A percentile compares a stretch with the other conserved stretches of the same genome.
Conservation (phyloP, 2,113 vertebrate genomes). For the Daboia siamensis region DNA sequence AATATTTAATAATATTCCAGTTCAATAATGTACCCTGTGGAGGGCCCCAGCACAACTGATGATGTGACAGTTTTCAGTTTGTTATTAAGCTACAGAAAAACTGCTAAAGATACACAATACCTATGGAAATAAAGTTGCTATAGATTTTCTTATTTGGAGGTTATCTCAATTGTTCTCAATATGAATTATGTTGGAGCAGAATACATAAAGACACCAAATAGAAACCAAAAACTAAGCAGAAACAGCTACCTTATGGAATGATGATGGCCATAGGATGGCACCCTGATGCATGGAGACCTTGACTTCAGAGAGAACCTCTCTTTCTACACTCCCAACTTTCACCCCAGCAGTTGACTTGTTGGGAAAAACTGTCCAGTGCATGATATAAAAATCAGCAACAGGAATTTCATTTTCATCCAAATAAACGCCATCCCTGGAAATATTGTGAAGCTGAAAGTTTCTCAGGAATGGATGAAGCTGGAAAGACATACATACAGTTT, state of each 20-base stretch:
- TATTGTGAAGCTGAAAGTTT: background rate
- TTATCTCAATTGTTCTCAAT: too few relatives aligned
- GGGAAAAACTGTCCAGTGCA: background rate
- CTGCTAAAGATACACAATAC: background rate
- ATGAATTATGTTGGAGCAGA: too few relatives aligned
- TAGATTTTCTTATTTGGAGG: too few relatives aligned
- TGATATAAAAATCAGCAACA: background rate
- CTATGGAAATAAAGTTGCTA: too few relatives aligned
- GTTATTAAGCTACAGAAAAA: background rate
- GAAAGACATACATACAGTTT: background rate
- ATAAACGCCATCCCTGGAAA: background rate
- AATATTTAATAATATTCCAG: background rate
- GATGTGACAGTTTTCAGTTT: background rate
- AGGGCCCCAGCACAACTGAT: background rate
- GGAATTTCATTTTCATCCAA: background rate
- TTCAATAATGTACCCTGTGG: background rate
- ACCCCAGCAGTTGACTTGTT: background rate
- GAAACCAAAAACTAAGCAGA: background rate
- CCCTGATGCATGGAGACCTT: background rate
- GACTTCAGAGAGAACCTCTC: background rate
- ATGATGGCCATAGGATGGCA: background rate
- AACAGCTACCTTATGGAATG: background rate
- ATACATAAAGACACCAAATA: background rate
- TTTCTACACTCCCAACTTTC: background rate
- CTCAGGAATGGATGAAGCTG: background rate